Base-by-base conservation (phyloP, 2,888 invertebrate species). In the Teinopalpus imperialis region DNA sequence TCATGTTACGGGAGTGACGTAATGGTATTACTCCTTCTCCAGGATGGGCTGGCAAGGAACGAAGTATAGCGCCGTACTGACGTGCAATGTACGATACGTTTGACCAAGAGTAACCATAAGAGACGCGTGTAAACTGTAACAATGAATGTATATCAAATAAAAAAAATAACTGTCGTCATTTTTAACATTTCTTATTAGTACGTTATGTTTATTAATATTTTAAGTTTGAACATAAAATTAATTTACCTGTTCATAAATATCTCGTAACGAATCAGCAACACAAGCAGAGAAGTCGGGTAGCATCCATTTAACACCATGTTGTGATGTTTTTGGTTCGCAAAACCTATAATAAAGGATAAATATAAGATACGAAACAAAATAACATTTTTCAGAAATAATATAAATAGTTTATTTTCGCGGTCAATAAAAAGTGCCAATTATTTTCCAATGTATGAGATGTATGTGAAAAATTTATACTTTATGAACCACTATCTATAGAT, bases 271-370 rank as follows among this genome's bases (percentile, higher is more conserved):
- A 59, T 93, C 91, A 16, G 93, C 91, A 13, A 93, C 82, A 66
- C 96, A 96, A 10, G 89, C 88, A 1, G 94, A 94, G 67, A 94
- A 95, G 70, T 95, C 94, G 0, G 95, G 94, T 30, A 90, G 74
- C 57, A 91, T 90, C 96, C 96, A 96, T 52, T 91, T 91, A 0
- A 94, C 93, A 12, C 91, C 92, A 21, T 91, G 91, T 8, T 78
- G 76, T 47, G 80, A 76, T 1, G 83, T 76, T 61, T 83, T 87
- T 1, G 88, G 81, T 56, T 88, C 88, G 43, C 89, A 89, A 51
- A 86, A 86, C 49, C 88, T 89, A 56, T 26, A 68, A 72, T 23
- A n/a, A 39, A 12, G n/a, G n/a, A n/a, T n/a, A n/a, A n/a, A n/a
- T n/a, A n/a, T n/a, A n/a, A n/a, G n/a, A n/a, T n/a, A n/a, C n/a